A percentile compares a stretch with the other conserved stretches of the same genome.
Evolutionary conservation across 1,140 invertebrate genomes (phyloP).

Genomic region (Dryas iulia): DNA sequence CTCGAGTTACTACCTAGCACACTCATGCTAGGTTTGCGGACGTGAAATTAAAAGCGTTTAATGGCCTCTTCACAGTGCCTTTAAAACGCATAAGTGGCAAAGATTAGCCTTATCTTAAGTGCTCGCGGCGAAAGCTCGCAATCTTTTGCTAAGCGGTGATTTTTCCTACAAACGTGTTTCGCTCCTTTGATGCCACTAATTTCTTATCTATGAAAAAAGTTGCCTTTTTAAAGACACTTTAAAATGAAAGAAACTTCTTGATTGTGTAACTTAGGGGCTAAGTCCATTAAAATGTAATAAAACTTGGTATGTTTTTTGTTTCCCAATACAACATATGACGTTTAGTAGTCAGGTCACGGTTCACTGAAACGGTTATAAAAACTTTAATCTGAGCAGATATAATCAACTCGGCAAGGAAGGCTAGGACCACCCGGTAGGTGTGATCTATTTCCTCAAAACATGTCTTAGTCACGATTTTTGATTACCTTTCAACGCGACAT

Average conservation of each 20-base stretch:
- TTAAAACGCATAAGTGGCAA: conserved; percentile 48
- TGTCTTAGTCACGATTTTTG: conserved; percentile 30
- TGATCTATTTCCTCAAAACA: conserved; percentile 48
- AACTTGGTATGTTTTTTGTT: conserved; percentile 23
- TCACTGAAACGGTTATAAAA: conserved; percentile 47
- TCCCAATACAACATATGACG: conserved; percentile 18
- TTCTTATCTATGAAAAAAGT: conserved; percentile 5
- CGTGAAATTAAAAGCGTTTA: conserved; percentile 28
- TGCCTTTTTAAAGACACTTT: conserved; percentile 5
- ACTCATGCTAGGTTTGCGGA: conserved; percentile 41
- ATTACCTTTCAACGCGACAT: conserved; percentile 19
- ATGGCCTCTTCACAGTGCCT: conserved; percentile 45
- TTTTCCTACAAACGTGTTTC: conserved; percentile 27
- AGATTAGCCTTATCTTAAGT: conserved; percentile 54
- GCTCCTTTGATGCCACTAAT: conserved; percentile 26
- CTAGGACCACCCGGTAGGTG: conserved; percentile 52
- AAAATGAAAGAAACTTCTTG: not conserved
- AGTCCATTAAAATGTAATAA: conserved; percentile 20
- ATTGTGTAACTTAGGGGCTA: not conserved
- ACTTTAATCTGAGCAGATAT: conserved; percentile 50
- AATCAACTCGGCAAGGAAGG: conserved; percentile 39
- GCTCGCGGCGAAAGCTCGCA: conserved; percentile 38
- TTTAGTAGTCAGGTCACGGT: conserved; percentile 36
- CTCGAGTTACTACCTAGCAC: conserved; percentile 57
- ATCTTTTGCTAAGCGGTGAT: conserved; percentile 26